These are phyloP conservation scores for Hippasteria phrygiana DNA, from an alignment of 53 echinoderm and acorn worm genomes.

Conservation along the genomic window DNA sequence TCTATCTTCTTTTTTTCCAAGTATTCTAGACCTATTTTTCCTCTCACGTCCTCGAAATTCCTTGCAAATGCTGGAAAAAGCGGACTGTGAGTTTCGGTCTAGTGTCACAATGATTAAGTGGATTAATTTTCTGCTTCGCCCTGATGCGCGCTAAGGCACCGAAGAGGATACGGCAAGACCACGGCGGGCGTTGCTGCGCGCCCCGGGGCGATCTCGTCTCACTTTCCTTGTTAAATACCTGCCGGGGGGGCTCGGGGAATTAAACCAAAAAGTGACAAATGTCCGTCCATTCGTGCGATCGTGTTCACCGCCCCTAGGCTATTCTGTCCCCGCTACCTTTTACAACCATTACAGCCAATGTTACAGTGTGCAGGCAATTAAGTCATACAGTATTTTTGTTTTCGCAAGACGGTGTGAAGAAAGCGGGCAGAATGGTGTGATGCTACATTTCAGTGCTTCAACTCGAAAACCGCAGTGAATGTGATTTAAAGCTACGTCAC, in stretches of 20 bases:
- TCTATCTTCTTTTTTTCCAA: too few relatives aligned
- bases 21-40: too few relatives aligned
- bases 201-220: background rate
- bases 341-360: background rate
- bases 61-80: background rate
- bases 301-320: background rate
- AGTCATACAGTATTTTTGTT: background rate
- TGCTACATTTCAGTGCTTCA: too few relatives aligned
- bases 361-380: background rate
- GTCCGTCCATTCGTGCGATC: constrained; percentile 10
- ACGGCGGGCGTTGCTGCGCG: background rate
- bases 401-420: too few relatives aligned
- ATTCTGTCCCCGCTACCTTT: background rate
- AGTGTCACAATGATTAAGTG: constrained; percentile 7
- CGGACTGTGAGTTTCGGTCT: background rate
- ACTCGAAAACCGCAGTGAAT: too few relatives aligned
- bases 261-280: constrained; percentile 18
- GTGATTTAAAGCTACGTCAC: too few relatives aligned
- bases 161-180: background rate
- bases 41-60: too few relatives aligned
- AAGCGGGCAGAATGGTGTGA: too few relatives aligned
- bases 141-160: background rate
- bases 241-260: background rate
- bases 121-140: background rate
- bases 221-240: constrained; percentile 22